Conservation (phyloP, 2,797 vertebrate species). For the Stomatorhinus walkeri region DNA sequence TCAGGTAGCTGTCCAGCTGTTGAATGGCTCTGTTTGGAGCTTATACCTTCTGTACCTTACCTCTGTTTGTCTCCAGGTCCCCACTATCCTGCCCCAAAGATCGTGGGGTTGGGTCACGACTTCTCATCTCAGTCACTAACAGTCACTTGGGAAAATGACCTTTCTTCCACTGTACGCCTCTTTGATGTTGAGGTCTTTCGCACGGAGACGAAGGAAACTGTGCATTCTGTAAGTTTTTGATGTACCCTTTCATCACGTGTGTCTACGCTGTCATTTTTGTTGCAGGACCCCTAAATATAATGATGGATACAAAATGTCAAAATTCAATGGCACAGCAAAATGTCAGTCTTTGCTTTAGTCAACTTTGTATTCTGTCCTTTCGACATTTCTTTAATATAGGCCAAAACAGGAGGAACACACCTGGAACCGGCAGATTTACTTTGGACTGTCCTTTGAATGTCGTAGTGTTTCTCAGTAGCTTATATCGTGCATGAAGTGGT, state of each 20-base stretch:
- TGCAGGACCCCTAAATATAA: neutral
- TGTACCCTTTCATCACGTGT: neutral
- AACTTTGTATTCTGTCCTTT: neutral
- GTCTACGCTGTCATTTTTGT: neutral
- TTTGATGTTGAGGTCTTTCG: conserved; percentile 11
- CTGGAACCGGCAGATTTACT: neutral
- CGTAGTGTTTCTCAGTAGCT: neutral
- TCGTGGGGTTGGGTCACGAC: neutral
- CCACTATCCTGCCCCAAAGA: neutral
- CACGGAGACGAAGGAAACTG: neutral
- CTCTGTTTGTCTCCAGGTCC: neutral
- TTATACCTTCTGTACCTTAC: neutral
- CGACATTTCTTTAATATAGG: neutral
- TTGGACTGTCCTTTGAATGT: neutral
- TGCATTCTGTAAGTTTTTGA: conserved; percentile 1
- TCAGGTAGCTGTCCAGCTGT: neutral
- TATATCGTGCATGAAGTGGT: neutral
- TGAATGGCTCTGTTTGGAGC: neutral
- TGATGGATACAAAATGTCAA: neutral
- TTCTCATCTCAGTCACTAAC: neutral
- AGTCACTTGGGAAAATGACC: conserved; percentile 7
- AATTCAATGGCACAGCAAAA: neutral
- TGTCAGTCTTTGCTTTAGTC: neutral
- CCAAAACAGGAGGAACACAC: neutral
- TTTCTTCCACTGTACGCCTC: neutral